A percentile compares a stretch with the other conserved stretches of the same genome.
These are phyloP conservation scores for Parus major DNA, from an alignment of 2,113 vertebrate genomes.

Conservation along the genomic window DNA sequence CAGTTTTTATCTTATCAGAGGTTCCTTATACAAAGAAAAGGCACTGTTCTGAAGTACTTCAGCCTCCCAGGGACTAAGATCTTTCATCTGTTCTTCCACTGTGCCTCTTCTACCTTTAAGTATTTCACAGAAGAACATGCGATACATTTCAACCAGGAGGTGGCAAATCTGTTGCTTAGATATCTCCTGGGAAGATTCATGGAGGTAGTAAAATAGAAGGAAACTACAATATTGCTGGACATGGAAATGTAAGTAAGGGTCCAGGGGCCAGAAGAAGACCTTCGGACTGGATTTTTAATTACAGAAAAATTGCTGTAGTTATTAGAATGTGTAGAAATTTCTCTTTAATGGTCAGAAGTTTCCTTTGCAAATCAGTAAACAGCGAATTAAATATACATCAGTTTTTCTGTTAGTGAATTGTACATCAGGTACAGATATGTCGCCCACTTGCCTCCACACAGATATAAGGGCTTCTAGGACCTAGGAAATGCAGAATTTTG, in stretches of 20 bases:
- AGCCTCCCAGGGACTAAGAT: neutral
- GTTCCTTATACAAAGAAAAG: neutral
- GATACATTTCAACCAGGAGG: neutral
- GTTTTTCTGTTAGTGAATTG: neutral
- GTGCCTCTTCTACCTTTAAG: neutral
- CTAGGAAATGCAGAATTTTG: neutral
- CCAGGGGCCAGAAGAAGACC: neutral
- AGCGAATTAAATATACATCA: neutral
- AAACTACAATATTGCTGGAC: neutral
- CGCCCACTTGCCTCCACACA: no score
- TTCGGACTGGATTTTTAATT: neutral
- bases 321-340: neutral
- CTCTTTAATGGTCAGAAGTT: neutral
- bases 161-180: neutral
- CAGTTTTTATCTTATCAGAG: neutral
- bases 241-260: neutral
- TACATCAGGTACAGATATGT: neutral
- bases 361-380: neutral
- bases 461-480: neutral
- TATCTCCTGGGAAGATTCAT: neutral
- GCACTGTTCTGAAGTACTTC: neutral
- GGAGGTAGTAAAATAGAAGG: neutral
- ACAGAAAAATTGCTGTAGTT: neutral
- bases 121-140: neutral
- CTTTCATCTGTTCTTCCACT: neutral